A percentile compares a stretch with the other conserved stretches of the same genome.
Conservation (phyloP, 2,888 invertebrate genomes). For the Ichneumoninae sp. region DNA sequence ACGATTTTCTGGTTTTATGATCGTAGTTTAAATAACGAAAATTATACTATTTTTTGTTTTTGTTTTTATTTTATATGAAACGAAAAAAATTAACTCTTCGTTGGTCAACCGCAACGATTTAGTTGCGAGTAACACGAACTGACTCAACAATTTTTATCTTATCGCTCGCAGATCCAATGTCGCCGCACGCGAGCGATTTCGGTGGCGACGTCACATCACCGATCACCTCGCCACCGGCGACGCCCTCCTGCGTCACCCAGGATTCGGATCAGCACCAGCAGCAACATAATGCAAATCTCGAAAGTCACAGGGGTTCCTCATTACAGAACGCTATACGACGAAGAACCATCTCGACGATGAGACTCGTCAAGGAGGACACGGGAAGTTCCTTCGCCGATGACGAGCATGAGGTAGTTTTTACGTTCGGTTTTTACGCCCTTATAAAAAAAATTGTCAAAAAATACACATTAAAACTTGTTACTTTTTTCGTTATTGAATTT, state of each 20-base stretch:
- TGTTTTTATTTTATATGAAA: not conserved
- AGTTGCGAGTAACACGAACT: not conserved
- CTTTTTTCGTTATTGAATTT: not conserved
- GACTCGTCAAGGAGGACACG: constrained; percentile 78
- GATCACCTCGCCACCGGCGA: constrained; percentile 85
- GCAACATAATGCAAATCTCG: constrained; percentile 68
- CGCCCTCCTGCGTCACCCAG: constrained; percentile 83
- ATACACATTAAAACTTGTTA: not conserved
- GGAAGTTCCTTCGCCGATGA: constrained; percentile 75
- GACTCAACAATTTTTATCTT: constrained; percentile 49
- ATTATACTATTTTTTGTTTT: not conserved
- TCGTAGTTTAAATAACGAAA: not conserved
- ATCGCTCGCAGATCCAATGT: constrained; percentile 86
- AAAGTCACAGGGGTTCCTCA: constrained; percentile 77
- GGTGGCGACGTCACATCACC: constrained; percentile 84
- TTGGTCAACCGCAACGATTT: not conserved
- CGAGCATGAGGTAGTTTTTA: constrained; percentile 80
- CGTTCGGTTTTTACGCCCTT: not conserved
- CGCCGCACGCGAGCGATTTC: constrained; percentile 86
- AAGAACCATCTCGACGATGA: constrained; percentile 77
- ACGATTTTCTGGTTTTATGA: not conserved
- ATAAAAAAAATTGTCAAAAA: not conserved
- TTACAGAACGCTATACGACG: constrained; percentile 80
- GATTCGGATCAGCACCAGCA: constrained; percentile 73
- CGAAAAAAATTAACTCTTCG: not conserved